Percentiles rank a stretch among this genome's conserved stretches.
Conservation (phyloP, 2,888 invertebrate genomes). For the Rotaria magnacalcarata region DNA sequence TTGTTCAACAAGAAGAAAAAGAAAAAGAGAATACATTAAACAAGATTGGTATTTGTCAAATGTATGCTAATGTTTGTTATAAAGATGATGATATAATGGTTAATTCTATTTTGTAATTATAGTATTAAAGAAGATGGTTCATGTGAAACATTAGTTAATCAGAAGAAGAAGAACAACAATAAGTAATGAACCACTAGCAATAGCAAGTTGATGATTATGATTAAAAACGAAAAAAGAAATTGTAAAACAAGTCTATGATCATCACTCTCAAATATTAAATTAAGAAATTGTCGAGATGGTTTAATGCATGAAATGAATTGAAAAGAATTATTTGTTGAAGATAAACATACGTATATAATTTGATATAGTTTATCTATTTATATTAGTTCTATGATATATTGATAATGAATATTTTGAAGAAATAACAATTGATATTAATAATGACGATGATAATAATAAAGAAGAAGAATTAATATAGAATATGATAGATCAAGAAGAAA, state of each 20-base stretch:
- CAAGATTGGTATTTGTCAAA: conserved; percentile 91
- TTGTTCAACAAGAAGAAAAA: conserved; percentile 91
- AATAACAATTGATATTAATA: too few relatives aligned
- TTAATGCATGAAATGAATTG: background rate
- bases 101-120: conserved; percentile 95
- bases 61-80: conserved; percentile 93
- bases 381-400: background rate
- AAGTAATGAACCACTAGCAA: background rate
- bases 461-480: conserved; percentile 48
- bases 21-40: too few relatives aligned
- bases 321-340: background rate
- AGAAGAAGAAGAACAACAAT: background rate
- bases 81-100: conserved; percentile 93
- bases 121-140: conserved; percentile 75
- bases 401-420: conserved; percentile 3
- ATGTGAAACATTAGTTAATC: conserved; percentile 53
- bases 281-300: background rate
- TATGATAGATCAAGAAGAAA: conserved; percentile 81
- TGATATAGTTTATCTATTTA: background rate
- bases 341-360: background rate
- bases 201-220: background rate
- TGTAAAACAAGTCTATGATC: background rate
- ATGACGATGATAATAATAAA: background rate
- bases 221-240: background rate
- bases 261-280: background rate